phyloP scores from a whole-genome alignment of 2,113 vertebrate genomes.

The Lathamus discolor region DNA sequence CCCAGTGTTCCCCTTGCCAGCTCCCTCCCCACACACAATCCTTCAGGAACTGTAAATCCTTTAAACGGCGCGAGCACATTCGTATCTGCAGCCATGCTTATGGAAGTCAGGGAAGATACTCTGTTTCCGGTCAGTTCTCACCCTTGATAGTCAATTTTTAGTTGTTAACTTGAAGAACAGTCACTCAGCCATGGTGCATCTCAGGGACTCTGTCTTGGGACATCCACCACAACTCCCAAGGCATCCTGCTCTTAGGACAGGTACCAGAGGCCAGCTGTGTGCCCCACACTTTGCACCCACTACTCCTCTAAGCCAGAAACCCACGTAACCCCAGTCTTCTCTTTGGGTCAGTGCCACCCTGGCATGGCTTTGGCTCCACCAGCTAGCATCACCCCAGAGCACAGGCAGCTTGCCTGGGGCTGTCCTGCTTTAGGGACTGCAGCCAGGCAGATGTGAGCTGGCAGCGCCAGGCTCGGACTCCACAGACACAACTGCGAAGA shows the following conservation, averaged over 20 bases:
- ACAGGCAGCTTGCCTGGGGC: not conserved
- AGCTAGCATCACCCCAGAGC: accelerated
- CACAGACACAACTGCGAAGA: accelerated
- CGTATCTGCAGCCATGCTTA: not conserved
- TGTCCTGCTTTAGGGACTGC: not conserved
- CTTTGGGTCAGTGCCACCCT: not conserved
- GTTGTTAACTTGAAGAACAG: not conserved
- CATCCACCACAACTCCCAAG: not conserved
- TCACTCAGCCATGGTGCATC: accelerated
- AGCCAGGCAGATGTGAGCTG: accelerated
- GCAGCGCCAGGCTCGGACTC: not conserved
- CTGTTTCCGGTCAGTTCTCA: not conserved
- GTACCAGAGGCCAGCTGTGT: accelerated
- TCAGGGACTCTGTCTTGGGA: accelerated
- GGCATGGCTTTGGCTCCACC: not conserved
- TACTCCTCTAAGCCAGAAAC: not conserved
- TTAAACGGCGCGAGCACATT: not conserved
- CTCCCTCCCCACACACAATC: constrained; percentile 19
- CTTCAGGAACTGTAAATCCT: not conserved
- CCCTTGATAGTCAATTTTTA: not conserved
- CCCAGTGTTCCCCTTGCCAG: not conserved
- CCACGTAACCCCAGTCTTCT: not conserved
- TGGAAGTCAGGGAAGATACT: not conserved
- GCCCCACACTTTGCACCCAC: accelerated
- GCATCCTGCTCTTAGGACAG: not conserved